A percentile compares a stretch with the other conserved stretches of the same genome.
phyloP scores from a whole-genome alignment of 2,888 invertebrate species.

The Eupithecia inturbata region DNA sequence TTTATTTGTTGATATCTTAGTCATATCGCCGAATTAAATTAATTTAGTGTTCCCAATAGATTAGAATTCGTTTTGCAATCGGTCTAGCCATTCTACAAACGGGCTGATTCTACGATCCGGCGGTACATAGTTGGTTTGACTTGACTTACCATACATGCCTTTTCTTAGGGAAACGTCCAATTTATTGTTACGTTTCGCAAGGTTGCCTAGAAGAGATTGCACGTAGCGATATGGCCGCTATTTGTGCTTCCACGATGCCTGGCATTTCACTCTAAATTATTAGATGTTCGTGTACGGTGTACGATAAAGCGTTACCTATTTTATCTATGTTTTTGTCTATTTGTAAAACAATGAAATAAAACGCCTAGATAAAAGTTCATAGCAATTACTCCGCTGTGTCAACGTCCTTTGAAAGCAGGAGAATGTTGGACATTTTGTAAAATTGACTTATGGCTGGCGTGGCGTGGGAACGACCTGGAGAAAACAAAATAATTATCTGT shows the following conservation, averaged over 20 bases:
- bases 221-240: not conserved
- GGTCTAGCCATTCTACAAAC: too few species aligned
- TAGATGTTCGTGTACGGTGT: not conserved
- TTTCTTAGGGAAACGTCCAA: not conserved
- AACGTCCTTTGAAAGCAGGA: conserved; percentile 4
- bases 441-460: too few species aligned
- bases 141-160: not conserved
- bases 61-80: too few species aligned
- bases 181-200: not conserved
- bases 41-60: too few species aligned
- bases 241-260: not conserved
- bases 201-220: not conserved
- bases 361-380: conserved; percentile 25
- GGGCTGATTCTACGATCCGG: too few species aligned
- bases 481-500: too few species aligned
- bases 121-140: too few species aligned
- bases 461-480: too few species aligned
- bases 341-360: conserved; percentile 6
- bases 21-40: too few species aligned
- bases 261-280: not conserved
- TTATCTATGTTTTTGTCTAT: not conserved
- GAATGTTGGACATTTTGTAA: not conserved
- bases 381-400: conserved; percentile 21
- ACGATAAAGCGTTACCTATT: not conserved
- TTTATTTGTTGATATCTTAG: too few species aligned